Base-by-base conservation (phyloP, 2,888 invertebrate genomes). In the Acanthosepion pharaonis region DNA sequence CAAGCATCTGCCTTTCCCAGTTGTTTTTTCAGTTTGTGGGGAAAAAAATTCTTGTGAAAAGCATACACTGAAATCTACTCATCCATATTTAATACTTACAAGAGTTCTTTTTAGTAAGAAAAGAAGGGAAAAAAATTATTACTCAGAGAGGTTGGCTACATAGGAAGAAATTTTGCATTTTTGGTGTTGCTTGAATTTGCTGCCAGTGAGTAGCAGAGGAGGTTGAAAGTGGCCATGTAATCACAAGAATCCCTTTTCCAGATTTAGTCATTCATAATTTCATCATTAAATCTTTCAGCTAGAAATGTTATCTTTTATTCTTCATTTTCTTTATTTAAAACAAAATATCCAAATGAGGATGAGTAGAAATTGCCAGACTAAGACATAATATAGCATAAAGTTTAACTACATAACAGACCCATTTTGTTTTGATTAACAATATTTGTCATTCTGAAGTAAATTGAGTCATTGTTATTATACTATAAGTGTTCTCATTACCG, bases 11-110 rank as follows among this genome's bases (percentile, higher is more conserved):
- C 23, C 20, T 78, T 15, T n/a, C 33, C 33, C 20, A n/a, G 15
- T 78, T 78, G n/a, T 78, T 78, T 78, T 78, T 33, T 15, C 0
- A 15, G n/a, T n/a, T 78, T 78, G 11, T 78, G 6, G 28, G 28
- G 9, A 78, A 78, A 25, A 25, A n/a, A n/a, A 78, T 78, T 78
- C 33, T 78, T 78, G 78, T 78, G n/a, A 11, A 78, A 78, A 78
- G n/a, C 78, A 9, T 78, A 15, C 78, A 15, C 78, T 78, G 15
- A n/a, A 78, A 78, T 78, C 33, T n/a, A 11, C 33, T 78, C 78
- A 78, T 78, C 78, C 78, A 78, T 78, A 78, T 78, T 78, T 78
- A 78, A 78, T 78, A n/a, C 78, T 78, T n/a, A 78, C 5, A n/a
- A 11, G n/a, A n/a, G n/a, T 78, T 78, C 78, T 78, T 78, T 42